These are phyloP conservation scores for Plectrocnemia conspersa DNA, from an alignment of 1,140 invertebrate genomes.

Conservation along the genomic window DNA sequence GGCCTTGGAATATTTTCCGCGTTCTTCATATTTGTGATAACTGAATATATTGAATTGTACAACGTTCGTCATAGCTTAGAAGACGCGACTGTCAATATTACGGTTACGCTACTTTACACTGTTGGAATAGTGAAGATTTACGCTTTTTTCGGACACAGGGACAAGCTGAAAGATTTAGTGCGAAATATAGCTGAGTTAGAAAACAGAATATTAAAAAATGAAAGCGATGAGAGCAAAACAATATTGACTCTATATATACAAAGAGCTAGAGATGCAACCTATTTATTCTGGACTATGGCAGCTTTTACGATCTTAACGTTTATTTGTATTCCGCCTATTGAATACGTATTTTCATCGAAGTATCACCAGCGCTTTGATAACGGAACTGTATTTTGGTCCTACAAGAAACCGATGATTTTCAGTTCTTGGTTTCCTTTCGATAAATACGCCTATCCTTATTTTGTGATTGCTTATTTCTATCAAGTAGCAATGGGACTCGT, in stretches of 20 bases:
- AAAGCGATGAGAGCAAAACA: constrained; percentile 13
- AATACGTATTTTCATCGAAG: constrained; percentile 28
- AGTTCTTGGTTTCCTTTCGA: constrained; percentile 37
- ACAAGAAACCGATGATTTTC: constrained; percentile 33
- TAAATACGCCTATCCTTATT: constrained; percentile 26
- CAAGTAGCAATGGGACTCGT: constrained; percentile 32
- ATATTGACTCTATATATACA: constrained; percentile 20
- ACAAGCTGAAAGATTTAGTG: constrained; percentile 21
- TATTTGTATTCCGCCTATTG: constrained; percentile 29
- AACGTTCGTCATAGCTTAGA: constrained; percentile 32
- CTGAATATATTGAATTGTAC: constrained; percentile 32
- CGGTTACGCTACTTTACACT: constrained; percentile 32
- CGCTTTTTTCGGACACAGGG: constrained; percentile 23
- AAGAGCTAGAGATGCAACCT: constrained; percentile 22
- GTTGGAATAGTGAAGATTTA: constrained; percentile 32
- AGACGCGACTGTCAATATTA: constrained; percentile 34
- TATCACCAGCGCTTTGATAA: constrained; percentile 27
- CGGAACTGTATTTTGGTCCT: constrained; percentile 30
- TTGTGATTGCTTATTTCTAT: constrained; percentile 27
- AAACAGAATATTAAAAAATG: constrained; percentile 19
- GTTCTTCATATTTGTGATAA: constrained; percentile 31
- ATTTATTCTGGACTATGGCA: constrained; percentile 30
- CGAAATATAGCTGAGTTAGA: constrained; percentile 25
- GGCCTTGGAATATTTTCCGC: constrained; percentile 21
- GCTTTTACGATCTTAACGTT: constrained; percentile 29